Percentiles rank a stretch among this genome's conserved stretches.
Evolutionary conservation across 2,888 invertebrate genomes (phyloP).

Genomic region (Alloscopus bannaensis): DNA sequence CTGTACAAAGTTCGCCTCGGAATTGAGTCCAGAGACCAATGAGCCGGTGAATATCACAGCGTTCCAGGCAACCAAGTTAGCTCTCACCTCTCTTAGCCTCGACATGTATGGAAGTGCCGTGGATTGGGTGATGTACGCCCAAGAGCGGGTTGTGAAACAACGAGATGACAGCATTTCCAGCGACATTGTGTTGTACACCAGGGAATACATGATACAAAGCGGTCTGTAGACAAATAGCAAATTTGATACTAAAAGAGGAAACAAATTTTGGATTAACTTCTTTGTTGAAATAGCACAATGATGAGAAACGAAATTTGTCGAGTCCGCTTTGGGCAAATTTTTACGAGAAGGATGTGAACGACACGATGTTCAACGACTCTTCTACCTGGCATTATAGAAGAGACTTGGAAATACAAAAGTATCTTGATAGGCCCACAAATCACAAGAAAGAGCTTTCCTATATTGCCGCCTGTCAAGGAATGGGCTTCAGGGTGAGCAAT

Average conservation of each 20-base stretch:
- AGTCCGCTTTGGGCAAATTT: conserved; percentile 14
- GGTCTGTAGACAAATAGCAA: background rate
- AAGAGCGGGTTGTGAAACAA: background rate
- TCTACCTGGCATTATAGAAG: too few species aligned
- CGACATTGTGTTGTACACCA: conserved; percentile 24
- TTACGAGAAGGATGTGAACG: background rate
- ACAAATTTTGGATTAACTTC: background rate
- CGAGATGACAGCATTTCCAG: conserved; percentile 33
- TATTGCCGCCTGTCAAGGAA: too few species aligned
- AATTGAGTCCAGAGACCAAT: conserved; percentile 18
- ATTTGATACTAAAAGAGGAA: background rate
- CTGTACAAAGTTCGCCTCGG: conserved; percentile 21
- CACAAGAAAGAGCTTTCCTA: too few species aligned
- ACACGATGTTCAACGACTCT: background rate
- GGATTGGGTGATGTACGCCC: conserved; percentile 39
- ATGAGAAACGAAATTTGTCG: background rate
- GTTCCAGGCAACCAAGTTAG: conserved; percentile 22
- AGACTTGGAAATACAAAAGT: too few species aligned
- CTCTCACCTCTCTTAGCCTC: conserved; percentile 28
- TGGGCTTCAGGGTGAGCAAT: background rate
- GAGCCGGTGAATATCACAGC: conserved; percentile 24
- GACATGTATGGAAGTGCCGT: conserved; percentile 34
- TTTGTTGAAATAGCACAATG: conserved; percentile 28
- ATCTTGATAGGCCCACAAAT: too few species aligned
- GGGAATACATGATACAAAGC: conserved; percentile 34